These are phyloP conservation scores for Caenorhabditis sp. DNA, from an alignment of 2,888 invertebrate genomes.

Conservation along the genomic window DNA sequence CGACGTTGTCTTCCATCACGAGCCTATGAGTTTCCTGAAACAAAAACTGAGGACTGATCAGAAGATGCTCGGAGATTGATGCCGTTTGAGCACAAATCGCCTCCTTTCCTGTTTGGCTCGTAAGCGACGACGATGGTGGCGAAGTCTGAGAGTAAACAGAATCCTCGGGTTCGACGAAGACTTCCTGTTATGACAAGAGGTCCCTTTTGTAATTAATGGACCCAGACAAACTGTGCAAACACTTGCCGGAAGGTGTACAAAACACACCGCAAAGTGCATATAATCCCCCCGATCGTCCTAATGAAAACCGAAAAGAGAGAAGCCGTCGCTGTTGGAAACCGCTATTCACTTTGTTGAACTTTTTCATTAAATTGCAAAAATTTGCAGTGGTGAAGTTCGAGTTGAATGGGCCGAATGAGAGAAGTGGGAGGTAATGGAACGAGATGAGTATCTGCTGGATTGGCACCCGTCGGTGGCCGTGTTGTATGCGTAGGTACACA, in stretches of 20 bases:
- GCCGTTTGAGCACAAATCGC: too few species aligned
- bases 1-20: too few species aligned
- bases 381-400: background rate
- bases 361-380: too few species aligned
- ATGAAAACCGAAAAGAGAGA: background rate
- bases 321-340: too few species aligned
- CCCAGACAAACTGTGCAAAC: constrained; percentile 50
- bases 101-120: too few species aligned
- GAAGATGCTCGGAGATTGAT: too few species aligned
- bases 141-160: constrained; percentile 4
- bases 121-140: too few species aligned
- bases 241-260: constrained; percentile 19
- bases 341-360: too few species aligned
- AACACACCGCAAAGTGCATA: constrained; percentile 24
- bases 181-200: constrained; percentile 42
- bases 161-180: constrained; percentile 3
- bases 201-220: constrained; percentile 53
- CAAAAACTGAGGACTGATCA: too few species aligned
- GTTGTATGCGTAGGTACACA: constrained; percentile 12
- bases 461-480: constrained; percentile 8
- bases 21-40: too few species aligned
- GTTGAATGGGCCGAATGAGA: background rate
- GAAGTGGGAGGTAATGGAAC: background rate
- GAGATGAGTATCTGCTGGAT: background rate
- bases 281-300: constrained; percentile 11